phyloP scores from a whole-genome alignment of 1,140 invertebrate genomes.

The Plodia interpunctella region DNA sequence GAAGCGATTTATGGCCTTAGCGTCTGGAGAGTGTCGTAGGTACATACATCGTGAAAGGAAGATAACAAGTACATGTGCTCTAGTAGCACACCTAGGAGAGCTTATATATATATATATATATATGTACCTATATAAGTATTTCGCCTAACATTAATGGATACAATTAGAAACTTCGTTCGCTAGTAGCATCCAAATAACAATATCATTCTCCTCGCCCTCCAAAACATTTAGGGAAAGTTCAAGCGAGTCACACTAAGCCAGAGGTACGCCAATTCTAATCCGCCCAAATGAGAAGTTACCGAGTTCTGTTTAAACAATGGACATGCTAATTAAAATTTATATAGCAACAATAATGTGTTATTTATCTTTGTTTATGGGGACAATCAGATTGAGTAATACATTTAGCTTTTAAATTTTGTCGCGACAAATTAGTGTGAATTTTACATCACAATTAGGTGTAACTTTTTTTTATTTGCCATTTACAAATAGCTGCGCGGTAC shows the following conservation, averaged over 20 bases:
- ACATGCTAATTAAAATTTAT: background rate
- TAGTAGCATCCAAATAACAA: conserved; percentile 2
- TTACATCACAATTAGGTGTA: too few relatives aligned
- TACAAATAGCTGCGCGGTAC: too few relatives aligned
- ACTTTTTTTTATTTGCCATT: too few relatives aligned
- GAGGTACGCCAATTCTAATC: background rate
- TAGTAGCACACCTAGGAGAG: too few relatives aligned
- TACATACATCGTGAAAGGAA: background rate
- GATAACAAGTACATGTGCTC: too few relatives aligned
- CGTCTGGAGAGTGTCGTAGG: background rate
- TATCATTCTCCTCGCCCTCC: background rate
- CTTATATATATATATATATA: too few relatives aligned
- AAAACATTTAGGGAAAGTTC: background rate
- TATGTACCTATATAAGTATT: too few relatives aligned
- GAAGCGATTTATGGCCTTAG: background rate
- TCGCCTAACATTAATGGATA: background rate
- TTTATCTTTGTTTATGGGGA: background rate
- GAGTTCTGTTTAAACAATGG: conserved; percentile 1
- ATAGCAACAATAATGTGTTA: background rate
- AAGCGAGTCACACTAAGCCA: background rate
- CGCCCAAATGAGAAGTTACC: conserved; percentile 2
- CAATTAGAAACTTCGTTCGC: background rate
- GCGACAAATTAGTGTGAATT: too few relatives aligned
- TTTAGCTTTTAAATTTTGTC: too few relatives aligned
- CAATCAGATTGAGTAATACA: background rate